Percentiles rank a stretch among this genome's conserved stretches.
phyloP scores from a whole-genome alignment of 2,113 vertebrate species.

The Serilophus lunatus region DNA sequence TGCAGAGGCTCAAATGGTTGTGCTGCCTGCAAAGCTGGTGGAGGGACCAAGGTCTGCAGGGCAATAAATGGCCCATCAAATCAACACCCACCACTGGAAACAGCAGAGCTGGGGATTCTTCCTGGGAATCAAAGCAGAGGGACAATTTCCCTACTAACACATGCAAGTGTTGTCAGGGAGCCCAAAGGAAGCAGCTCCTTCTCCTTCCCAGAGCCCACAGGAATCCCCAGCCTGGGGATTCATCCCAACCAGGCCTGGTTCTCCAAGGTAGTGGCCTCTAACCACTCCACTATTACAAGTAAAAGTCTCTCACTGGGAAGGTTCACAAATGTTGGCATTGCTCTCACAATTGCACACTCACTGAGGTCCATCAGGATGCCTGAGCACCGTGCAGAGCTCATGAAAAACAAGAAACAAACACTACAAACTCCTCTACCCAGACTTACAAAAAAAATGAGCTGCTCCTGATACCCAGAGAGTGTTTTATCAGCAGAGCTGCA shows the following conservation, averaged over 20 bases:
- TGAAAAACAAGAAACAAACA: rapidly evolving
- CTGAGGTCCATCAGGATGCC: background rate
- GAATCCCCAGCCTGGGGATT: background rate
- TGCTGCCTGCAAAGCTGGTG: background rate
- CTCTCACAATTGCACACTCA: background rate
- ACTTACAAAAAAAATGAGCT: background rate
- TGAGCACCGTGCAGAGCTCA: background rate
- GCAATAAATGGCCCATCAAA: background rate
- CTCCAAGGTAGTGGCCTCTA: background rate
- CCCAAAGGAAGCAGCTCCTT: background rate
- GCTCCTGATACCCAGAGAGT: background rate
- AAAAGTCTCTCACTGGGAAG: background rate
- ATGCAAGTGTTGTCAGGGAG: background rate
- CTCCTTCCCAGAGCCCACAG: background rate
- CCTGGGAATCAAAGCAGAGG: background rate
- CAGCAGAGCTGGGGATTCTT: background rate
- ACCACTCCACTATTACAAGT: background rate
- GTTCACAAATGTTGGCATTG: background rate
- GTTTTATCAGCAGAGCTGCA: background rate
- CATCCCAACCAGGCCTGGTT: background rate
- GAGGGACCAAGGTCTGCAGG: rapidly evolving
- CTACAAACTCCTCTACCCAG: background rate
- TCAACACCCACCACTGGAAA: background rate
- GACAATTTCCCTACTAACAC: background rate
- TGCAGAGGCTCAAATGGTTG: background rate